Percentiles rank a stretch among this genome's conserved stretches.
Conservation (phyloP, 2,797 vertebrate genomes). For the Emys orbicularis region DNA sequence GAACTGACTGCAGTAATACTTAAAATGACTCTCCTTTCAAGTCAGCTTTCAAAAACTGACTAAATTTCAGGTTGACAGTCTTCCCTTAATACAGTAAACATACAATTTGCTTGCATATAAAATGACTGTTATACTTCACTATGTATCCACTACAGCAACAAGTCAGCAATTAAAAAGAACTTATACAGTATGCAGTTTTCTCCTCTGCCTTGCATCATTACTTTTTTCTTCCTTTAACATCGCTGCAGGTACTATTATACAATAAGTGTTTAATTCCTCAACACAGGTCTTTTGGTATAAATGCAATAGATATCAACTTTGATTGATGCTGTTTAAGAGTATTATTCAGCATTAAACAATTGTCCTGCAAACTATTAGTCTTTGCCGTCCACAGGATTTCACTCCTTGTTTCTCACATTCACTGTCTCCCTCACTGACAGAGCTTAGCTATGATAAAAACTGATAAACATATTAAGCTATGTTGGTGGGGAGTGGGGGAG, state of each 20-base stretch:
- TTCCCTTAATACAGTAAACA: background rate
- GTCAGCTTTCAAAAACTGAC: background rate
- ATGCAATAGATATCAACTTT: background rate
- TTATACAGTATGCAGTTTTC: background rate
- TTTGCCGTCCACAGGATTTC: background rate
- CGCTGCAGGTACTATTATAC: background rate
- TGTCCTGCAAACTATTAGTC: background rate
- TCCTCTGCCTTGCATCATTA: background rate
- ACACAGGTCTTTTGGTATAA: background rate
- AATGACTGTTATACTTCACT: background rate
- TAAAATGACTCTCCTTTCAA: background rate
- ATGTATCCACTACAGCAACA: background rate
- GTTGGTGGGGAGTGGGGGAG: background rate
- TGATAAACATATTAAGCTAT: background rate
- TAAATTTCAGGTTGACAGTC: background rate
- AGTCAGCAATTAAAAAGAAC: background rate
- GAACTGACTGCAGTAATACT: conserved; percentile 1
- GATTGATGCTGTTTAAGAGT: background rate
- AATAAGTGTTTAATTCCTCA: background rate
- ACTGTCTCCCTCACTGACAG: background rate
- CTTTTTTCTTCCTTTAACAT: background rate
- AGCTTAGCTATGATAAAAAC: background rate
- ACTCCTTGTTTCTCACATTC: background rate
- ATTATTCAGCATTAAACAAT: background rate
- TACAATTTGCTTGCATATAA: background rate